Evolutionary conservation across 2,113 vertebrate species (phyloP), one percentile per base, ranked within the genome.

Genomic region (Dipodomys stephensi): DNA sequence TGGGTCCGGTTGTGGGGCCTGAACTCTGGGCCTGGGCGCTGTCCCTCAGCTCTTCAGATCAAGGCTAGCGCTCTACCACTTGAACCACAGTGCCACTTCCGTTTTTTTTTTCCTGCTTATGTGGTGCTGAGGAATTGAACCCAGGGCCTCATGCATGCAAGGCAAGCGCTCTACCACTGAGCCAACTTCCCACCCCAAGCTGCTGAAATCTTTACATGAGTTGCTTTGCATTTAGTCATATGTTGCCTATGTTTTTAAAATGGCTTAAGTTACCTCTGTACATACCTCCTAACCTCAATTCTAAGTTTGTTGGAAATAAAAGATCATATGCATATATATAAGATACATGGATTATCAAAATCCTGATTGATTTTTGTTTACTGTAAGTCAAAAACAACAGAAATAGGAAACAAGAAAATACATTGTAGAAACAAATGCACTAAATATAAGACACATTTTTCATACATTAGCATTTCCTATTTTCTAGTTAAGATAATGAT

Each of bases 261-360:
- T 27, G 60, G 53, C 46, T 79, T 90, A 44, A 11, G 62, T 35
- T 81, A 88, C 82, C 72, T 91, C 30, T 57, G 23, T 16, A 87
- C 30, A 20, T 94, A 90, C 83, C 74, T 53, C 28, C 11, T 87
- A 91, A 92, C 6, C 28, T 88, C 39, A 87, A 44, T 76, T 96
- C 69, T 85, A 64, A 91, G 30, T 74, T 86, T 85, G 5, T 87
- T 32, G 23, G 6, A 89, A 20, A 68, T 88, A 73, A 87, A 57
- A 2, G 44, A 87, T 10, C 49, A 83, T 19, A 20, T 84, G 62
- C 18, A 84, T 93, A 39, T 39, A 39, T 39, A 39, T 39, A 39
- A 39, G 39, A 28, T 27, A 19, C 5, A 80, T 7, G 22, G 20
- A 32, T 44, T n/a, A 62, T 7, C 19, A 76, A 73, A 39, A 27